Conservation (phyloP, 2,113 vertebrate genomes). For the Danionella cerebrum region DNA sequence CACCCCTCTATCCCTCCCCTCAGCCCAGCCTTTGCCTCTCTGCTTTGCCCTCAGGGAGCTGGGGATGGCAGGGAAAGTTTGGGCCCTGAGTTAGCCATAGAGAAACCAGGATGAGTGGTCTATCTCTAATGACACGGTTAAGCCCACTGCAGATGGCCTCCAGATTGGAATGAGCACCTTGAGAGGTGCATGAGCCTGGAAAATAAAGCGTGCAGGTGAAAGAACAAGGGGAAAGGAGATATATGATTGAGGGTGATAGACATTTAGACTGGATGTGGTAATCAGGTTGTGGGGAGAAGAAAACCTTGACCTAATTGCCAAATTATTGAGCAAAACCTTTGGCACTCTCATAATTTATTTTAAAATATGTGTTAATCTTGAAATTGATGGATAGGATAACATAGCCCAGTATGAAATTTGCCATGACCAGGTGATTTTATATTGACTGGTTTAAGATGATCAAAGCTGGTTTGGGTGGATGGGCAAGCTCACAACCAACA, state of each 20-base stretch:
- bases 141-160: slow-evolving; percentile 64
- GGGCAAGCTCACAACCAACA: too few relatives aligned
- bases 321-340: too few relatives aligned
- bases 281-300: neutral
- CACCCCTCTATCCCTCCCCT: slow-evolving; percentile 37
- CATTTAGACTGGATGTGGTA: neutral
- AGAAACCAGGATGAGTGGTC: slow-evolving; percentile 41
- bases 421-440: too few relatives aligned
- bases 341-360: too few relatives aligned
- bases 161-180: slow-evolving; percentile 56
- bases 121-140: slow-evolving; percentile 63
- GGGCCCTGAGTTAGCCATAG: slow-evolving; percentile 31
- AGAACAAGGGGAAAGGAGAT: neutral
- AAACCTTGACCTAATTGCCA: neutral
- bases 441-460: too few relatives aligned
- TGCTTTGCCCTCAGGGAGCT: slow-evolving; percentile 35
- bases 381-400: too few relatives aligned
- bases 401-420: too few relatives aligned
- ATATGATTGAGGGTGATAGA: neutral
- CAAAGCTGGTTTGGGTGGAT: too few relatives aligned
- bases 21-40: slow-evolving; percentile 16
- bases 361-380: too few relatives aligned
- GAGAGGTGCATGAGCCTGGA: slow-evolving; percentile 29
- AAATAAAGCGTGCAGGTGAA: slow-evolving; percentile 29
- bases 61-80: slow-evolving; percentile 45